Evolutionary conservation across 2,113 vertebrate species (phyloP), one percentile per base, ranked within the genome.

Genomic region (Azemiops feae): DNA sequence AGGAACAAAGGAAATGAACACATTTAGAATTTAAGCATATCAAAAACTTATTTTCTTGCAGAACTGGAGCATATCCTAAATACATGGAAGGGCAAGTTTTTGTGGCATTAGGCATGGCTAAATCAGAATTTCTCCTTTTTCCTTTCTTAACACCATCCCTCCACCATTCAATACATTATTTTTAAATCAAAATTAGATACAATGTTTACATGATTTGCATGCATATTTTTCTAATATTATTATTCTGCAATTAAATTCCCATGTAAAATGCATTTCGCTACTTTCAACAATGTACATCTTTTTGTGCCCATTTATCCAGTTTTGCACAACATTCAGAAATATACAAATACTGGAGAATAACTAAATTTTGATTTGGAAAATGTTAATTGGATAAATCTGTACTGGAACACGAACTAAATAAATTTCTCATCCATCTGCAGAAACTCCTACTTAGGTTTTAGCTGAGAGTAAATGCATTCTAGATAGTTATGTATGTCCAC

Each of bases 11-110:
- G 94, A 93, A 92, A 93, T 95, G 91, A 69, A 39, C 88, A 92
- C 16, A 94, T 88, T 88, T 43, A 34, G 53, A 91, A 93, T 90
- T 90, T 0, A 9, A 94, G 89, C 60, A 92, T 96, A 96, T 96
- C 92, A 90, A 92, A 45, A 47, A 10, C 95, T 96, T 96, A 18
- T 69, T 89, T 60, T 92, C 95, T 95, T 95, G 94, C 96, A 39
- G 96, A 96, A 92, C 5, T 3, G 5, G 88, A 94, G 57, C 85
- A 53, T 85, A 88, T 87, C 18, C 94, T 91, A 58, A 95, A 88
- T 91, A 91, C 94, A 89, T 53, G 88, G 39, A 96, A 95, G 0
- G 6, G 93, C 85, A 96, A 14, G 81, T 92, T 94, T 60, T 91
- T 34, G 94, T 27, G 95, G 91, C 81, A 47, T 92, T 64, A 92